Evolutionary conservation across 2,797 vertebrate species (phyloP).

Genomic region (Clamator glandarius): DNA sequence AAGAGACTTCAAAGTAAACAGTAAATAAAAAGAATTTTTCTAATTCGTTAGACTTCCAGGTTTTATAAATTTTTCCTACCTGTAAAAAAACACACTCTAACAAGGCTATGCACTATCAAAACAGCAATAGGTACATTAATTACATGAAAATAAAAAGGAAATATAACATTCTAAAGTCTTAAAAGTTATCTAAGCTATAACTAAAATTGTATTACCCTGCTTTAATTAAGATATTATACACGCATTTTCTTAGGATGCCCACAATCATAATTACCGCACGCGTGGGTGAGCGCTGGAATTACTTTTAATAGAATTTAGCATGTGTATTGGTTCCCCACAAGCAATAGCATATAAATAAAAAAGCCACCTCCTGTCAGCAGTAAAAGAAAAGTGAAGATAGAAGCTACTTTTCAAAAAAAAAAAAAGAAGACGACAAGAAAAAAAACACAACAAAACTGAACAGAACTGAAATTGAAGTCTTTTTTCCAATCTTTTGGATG

Average conservation of each 20-base stretch:
- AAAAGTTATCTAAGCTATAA: conserved; percentile 71
- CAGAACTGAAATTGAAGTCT: not conserved
- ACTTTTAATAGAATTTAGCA: conserved; percentile 70
- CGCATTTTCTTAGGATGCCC: conserved; percentile 74
- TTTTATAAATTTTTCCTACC: conserved; percentile 13
- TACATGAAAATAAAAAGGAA: conserved; percentile 59
- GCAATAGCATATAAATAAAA: conserved; percentile 13
- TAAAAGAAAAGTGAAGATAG: not conserved
- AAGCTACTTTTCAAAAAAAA: not conserved
- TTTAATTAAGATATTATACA: conserved; percentile 79
- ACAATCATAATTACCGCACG: conserved; percentile 70
- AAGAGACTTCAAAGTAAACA: conserved; percentile 34
- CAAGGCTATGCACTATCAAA: conserved; percentile 46
- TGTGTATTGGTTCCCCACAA: conserved; percentile 43
- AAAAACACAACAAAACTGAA: too few relatives aligned
- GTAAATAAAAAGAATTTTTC: conserved; percentile 26
- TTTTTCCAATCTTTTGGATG: too few relatives aligned
- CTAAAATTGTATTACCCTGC: conserved; percentile 68
- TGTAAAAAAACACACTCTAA: conserved; percentile 42
- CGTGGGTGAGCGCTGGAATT: conserved; percentile 57
- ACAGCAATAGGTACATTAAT: conserved; percentile 65
- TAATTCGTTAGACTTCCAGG: conserved; percentile 26
- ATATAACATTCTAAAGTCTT: conserved; percentile 55
- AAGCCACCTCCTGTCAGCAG: not conserved
- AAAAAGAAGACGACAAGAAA: too few relatives aligned